phyloP scores from a whole-genome alignment of 1,140 invertebrate species.

The Drosophila leontia region DNA sequence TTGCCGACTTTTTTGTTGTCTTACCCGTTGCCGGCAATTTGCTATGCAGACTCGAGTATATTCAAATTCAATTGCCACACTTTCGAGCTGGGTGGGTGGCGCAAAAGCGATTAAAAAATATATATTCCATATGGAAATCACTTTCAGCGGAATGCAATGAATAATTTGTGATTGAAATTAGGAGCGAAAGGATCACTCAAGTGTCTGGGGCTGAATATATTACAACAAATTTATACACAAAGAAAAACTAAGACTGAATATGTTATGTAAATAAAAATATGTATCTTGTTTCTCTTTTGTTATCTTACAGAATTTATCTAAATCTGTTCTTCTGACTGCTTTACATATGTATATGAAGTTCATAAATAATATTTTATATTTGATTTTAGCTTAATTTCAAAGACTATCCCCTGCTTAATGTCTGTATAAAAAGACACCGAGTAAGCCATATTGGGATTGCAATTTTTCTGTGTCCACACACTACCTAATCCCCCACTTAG shows the following conservation, averaged over 20 bases:
- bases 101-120: conserved; percentile 7
- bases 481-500: conserved; percentile 7
- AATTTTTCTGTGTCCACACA: background rate
- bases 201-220: conserved; percentile 2
- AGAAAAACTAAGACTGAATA: background rate
- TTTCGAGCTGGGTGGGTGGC: conserved; percentile 58
- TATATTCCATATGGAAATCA: conserved; percentile 15
- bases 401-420: background rate
- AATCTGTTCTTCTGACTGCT: too few species aligned
- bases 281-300: too few species aligned
- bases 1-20: conserved; percentile 57
- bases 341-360: background rate
- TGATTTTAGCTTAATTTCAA: background rate
- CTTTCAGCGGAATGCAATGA: conserved; percentile 25
- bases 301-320: too few species aligned
- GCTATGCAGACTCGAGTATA: conserved; percentile 65
- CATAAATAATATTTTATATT: background rate
- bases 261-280: background rate
- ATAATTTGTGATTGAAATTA: conserved; percentile 22
- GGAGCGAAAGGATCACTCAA: conserved; percentile 28
- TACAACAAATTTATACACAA: background rate
- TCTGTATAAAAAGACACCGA: too few species aligned
- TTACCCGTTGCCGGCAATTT: conserved; percentile 50
- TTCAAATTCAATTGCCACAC: conserved; percentile 77
- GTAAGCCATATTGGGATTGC: background rate